These are phyloP conservation scores for Pogonophryne albipinna DNA, from an alignment of 2,797 vertebrate species.

Conservation along the genomic window DNA sequence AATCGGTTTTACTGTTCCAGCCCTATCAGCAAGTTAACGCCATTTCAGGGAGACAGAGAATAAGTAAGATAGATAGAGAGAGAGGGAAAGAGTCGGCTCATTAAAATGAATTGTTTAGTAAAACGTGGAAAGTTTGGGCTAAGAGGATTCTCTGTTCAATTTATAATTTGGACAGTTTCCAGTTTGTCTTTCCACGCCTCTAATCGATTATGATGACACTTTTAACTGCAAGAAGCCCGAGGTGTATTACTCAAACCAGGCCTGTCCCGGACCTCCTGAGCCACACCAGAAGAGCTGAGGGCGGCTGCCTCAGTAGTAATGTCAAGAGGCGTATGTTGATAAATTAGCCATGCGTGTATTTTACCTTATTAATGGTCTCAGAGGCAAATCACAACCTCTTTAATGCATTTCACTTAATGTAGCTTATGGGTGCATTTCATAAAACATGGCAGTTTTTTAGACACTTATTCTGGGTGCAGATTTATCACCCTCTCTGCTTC, in stretches of 20 bases:
- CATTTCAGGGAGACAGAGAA: slow-evolving; percentile 45
- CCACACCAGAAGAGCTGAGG: slow-evolving; percentile 48
- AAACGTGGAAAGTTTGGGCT: slow-evolving; percentile 67
- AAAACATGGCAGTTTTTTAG: slow-evolving; percentile 80
- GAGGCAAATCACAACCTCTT: slow-evolving; percentile 80
- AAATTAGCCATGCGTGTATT: slow-evolving; percentile 81
- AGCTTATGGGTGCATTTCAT: slow-evolving; percentile 82
- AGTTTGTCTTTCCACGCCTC: slow-evolving; percentile 71
- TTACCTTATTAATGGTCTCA: slow-evolving; percentile 83
- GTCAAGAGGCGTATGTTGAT: slow-evolving; percentile 74
- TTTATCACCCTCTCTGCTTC: slow-evolving; percentile 67
- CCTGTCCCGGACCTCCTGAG: slow-evolving; percentile 11
- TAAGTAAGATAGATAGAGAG: slow-evolving; percentile 23
- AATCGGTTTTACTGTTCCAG: slow-evolving; percentile 75
- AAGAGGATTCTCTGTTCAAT: slow-evolving; percentile 68
- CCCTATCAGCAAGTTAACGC: slow-evolving; percentile 72
- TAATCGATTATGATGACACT: slow-evolving; percentile 75
- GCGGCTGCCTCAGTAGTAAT: slow-evolving; percentile 73
- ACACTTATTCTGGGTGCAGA: slow-evolving; percentile 62
- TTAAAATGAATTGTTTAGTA: slow-evolving; percentile 77
- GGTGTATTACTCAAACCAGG: slow-evolving; percentile 65
- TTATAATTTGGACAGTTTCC: slow-evolving; percentile 79
- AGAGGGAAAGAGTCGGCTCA: slow-evolving; percentile 29
- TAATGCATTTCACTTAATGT: slow-evolving; percentile 84
- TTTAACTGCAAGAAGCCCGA: slow-evolving; percentile 67